Evolutionary conservation across 2,888 invertebrate species (phyloP).

Genomic region (Euclidia mi): DNA sequence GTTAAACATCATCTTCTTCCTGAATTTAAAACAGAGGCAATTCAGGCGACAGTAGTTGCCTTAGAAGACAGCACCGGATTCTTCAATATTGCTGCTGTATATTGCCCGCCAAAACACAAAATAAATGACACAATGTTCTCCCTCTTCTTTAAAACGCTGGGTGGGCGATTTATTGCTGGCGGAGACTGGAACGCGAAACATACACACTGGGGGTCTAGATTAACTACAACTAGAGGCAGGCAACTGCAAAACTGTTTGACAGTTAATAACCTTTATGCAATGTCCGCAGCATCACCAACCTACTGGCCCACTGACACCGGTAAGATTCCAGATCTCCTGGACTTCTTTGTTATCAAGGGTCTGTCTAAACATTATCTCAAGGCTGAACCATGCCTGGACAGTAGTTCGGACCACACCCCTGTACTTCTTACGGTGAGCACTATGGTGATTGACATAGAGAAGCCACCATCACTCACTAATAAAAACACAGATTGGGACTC

Average conservation of each 20-base stretch:
- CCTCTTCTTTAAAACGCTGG: slow-evolving; percentile 10
- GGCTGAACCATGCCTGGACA: slow-evolving; percentile 21
- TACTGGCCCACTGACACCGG: slow-evolving; percentile 31
- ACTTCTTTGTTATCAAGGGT: slow-evolving; percentile 41
- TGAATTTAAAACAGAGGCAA: slow-evolving; percentile 9
- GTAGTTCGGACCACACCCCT: too few relatives aligned
- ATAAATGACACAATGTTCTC: slow-evolving; percentile 15
- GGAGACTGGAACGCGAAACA: too few relatives aligned
- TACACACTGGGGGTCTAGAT: too few relatives aligned
- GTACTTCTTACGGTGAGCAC: slow-evolving; percentile 24
- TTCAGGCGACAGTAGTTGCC: slow-evolving; percentile 33
- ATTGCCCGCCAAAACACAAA: slow-evolving; percentile 44
- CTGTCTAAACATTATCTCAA: slow-evolving; percentile 8
- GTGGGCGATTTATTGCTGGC: slow-evolving; percentile 22
- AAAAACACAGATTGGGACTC: slow-evolving; percentile 32
- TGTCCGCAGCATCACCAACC: slow-evolving; percentile 38
- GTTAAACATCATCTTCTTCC: slow-evolving; percentile 26
- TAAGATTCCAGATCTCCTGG: slow-evolving; percentile 39
- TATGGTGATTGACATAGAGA: slow-evolving; percentile 10
- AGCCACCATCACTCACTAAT: slow-evolving; percentile 12
- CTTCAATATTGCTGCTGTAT: slow-evolving; percentile 27
- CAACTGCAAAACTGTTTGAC: too few relatives aligned
- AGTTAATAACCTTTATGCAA: too few relatives aligned
- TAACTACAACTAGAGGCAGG: too few relatives aligned
- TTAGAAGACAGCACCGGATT: slow-evolving; percentile 19